Base-by-base conservation (phyloP, 1,140 invertebrate species). In the Cardiocondyla obscurior region DNA sequence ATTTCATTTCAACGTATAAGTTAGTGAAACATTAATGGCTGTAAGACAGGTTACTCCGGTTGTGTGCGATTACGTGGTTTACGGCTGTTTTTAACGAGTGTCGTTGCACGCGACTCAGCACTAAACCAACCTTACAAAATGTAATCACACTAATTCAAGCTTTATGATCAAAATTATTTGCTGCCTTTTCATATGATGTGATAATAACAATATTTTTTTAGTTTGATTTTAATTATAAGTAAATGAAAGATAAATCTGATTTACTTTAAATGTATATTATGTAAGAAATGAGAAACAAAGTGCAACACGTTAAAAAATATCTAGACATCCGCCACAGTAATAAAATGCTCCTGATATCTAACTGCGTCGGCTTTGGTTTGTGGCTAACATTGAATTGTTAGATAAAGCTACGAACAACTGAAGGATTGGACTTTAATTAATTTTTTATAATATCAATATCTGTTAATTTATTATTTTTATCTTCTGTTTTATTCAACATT, bases 121-220 rank as follows among this genome's bases (percentile, higher is more conserved):
- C 92, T 94, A 93, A 94, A 93, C 90, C 91, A 92, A 88, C 91
- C 91, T 92, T 94, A 94, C 94, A 93, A 92, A 94, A 94, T 91
- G 89, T 90, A 91, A 89, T 91, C 92, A 94, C 93, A 94, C 92
- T 94, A 94, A 91, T 93, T 93, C 90, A 92, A 90, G 90, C 93
- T 94, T 94, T 94, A 94, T 90, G 92, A 89, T 89, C 87, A 88
- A 92, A 94, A 94, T 94, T 94, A 94, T 94, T 92, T 94, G 93
- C 93, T 94, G 93, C 91, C 93, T 93, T 90, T 93, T 94, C 93
- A 93, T 93, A 94, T 92, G 91, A 94, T 85, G 90, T 90, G 86
- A 92, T 91, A 92, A 94, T 94, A 94, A 93, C 89, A 93, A 93
- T 94, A 92, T 94, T 94, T 94, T n/a, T 93, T 94, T 93, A 94